phyloP scores from a whole-genome alignment of 1,140 invertebrate species.

The Phocides pigmalion region DNA sequence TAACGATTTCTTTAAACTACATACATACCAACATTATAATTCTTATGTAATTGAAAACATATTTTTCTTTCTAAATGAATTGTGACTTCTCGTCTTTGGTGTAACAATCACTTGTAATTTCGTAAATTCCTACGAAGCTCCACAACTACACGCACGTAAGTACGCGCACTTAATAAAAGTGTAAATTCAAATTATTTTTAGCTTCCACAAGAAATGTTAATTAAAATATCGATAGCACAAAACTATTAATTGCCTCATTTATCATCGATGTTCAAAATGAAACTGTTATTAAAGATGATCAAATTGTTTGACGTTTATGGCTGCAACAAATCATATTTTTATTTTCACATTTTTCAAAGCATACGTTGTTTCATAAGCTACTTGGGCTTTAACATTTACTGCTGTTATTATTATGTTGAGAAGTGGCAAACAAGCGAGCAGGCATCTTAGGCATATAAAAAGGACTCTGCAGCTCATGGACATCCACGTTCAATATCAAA shows the following conservation, averaged over 20 bases:
- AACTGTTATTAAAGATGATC: slow-evolving; percentile 12
- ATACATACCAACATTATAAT: too few species aligned
- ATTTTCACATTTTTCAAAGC: slow-evolving; percentile 6
- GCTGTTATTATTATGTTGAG: background rate
- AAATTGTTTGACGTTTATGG: slow-evolving; percentile 15
- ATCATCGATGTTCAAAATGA: slow-evolving; percentile 18
- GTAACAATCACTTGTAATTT: slow-evolving; percentile 1
- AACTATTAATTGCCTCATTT: slow-evolving; percentile 26
- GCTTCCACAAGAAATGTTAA: slow-evolving; percentile 22
- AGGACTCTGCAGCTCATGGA: too few species aligned
- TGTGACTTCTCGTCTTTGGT: background rate
- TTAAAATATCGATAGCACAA: slow-evolving; percentile 20
- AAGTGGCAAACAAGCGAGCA: background rate
- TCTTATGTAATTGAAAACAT: too few species aligned
- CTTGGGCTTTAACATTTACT: background rate
- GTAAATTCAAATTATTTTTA: slow-evolving; percentile 27
- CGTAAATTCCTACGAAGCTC: too few species aligned
- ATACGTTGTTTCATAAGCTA: background rate
- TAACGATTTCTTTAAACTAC: too few species aligned
- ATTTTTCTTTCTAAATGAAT: too few species aligned
- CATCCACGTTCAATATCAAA: too few species aligned
- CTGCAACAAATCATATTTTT: slow-evolving; percentile 23
- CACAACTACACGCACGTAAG: too few species aligned
- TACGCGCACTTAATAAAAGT: slow-evolving; percentile 10
- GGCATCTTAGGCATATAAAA: background rate